These are phyloP conservation scores for Aphaenogaster ashmeadi DNA, from an alignment of 1,140 invertebrate genomes.

Conservation along the genomic window DNA sequence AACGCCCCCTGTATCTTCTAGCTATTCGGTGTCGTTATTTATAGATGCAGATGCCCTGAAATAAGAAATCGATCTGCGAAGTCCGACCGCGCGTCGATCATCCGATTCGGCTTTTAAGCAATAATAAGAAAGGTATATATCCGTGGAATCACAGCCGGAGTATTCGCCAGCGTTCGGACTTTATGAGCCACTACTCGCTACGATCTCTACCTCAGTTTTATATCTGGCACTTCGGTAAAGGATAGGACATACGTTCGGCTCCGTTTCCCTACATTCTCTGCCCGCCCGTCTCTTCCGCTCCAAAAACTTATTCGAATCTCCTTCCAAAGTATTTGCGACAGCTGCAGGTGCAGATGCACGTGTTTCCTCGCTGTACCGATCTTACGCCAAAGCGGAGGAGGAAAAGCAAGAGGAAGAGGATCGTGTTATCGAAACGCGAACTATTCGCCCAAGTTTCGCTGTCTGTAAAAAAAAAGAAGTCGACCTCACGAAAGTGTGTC, in stretches of 20 bases:
- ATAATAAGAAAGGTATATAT: constrained; percentile 68
- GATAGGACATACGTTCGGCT: constrained; percentile 30
- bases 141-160: constrained; percentile 60
- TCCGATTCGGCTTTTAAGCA: constrained; percentile 25
- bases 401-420: constrained; percentile 7
- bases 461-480: background rate
- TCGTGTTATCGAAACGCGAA: constrained; percentile 71
- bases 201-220: constrained; percentile 61
- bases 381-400: background rate
- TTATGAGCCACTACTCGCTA: constrained; percentile 67
- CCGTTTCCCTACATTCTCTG: background rate
- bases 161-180: constrained; percentile 45
- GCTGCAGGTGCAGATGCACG: constrained; percentile 69
- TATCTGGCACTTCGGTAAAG: constrained; percentile 47
- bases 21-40: constrained; percentile 18
- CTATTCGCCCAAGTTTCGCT: constrained; percentile 54
- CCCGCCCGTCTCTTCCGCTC: constrained; percentile 3
- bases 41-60: background rate
- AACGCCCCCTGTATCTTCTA: background rate
- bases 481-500: constrained; percentile 2
- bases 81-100: background rate
- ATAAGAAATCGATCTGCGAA: constrained; percentile 20
- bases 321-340: constrained; percentile 68
- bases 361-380: constrained; percentile 52
- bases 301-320: constrained; percentile 70